Conservation (phyloP, 2,113 vertebrate genomes). For the Spizaetus ornatus region DNA sequence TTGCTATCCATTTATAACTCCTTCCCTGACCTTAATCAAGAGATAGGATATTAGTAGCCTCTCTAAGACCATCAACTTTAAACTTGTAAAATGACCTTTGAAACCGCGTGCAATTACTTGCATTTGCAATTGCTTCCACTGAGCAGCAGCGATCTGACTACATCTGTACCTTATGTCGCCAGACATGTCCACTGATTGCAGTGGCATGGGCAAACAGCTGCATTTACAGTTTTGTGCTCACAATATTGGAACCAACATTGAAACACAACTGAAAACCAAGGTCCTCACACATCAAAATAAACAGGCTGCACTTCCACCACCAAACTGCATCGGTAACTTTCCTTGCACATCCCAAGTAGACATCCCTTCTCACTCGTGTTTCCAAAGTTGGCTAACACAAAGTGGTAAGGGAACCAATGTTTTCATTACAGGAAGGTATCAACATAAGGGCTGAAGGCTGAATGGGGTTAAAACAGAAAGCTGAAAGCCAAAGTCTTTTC, state of each 20-base stretch:
- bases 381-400: neutral
- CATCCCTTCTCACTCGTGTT: neutral
- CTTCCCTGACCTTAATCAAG: neutral
- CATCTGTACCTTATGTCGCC: neutral
- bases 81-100: neutral
- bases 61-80: neutral
- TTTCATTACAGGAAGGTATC: neutral
- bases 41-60: neutral
- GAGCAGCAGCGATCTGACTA: neutral
- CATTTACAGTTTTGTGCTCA: neutral
- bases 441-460: neutral
- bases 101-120: neutral
- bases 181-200: neutral
- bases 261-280: neutral
- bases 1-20: neutral
- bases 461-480: neutral
- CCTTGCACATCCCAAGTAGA: neutral
- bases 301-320: neutral
- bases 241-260: fast-evolving
- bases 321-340: fast-evolving
- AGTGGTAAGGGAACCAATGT: neutral
- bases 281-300: neutral
- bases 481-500: neutral
- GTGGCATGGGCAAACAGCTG: neutral
- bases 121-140: neutral